Conservation (phyloP, 2,797 vertebrate genomes). For the Pangasius sanitwongsei region DNA sequence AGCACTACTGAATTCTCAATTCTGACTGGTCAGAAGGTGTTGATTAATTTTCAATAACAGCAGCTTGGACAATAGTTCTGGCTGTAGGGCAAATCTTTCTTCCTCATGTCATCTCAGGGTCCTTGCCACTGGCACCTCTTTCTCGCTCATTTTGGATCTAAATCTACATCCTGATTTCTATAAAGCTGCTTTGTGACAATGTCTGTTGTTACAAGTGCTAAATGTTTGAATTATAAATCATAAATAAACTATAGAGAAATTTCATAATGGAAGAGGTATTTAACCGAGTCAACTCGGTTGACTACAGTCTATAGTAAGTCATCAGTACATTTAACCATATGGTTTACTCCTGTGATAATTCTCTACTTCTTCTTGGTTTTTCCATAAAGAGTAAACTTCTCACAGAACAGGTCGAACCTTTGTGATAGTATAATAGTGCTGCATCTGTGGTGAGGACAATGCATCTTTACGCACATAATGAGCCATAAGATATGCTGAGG, state of each 20-base stretch:
- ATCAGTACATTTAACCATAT: background rate
- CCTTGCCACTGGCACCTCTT: background rate
- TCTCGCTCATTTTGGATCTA: background rate
- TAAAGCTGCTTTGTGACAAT: background rate
- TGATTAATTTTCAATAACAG: background rate
- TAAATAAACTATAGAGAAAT: background rate
- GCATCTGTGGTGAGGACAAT: conserved; percentile 33
- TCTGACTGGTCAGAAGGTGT: background rate
- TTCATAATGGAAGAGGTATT: background rate
- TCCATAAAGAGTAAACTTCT: background rate
- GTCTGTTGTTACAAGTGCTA: background rate
- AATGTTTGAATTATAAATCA: too few species aligned
- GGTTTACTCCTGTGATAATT: background rate
- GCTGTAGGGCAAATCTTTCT: background rate
- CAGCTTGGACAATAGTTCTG: background rate
- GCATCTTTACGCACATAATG: conserved; percentile 40
- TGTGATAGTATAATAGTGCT: background rate
- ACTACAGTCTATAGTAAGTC: background rate
- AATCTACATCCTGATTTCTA: conserved; percentile 1
- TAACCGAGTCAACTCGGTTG: background rate
- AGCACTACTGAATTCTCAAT: background rate
- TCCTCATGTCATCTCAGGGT: background rate
- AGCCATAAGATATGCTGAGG: conserved; percentile 48
- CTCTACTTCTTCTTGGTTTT: background rate
- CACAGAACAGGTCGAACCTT: conserved; percentile 1